Base-by-base conservation (phyloP, 2,797 vertebrate genomes). In the Pangasius macronema region DNA sequence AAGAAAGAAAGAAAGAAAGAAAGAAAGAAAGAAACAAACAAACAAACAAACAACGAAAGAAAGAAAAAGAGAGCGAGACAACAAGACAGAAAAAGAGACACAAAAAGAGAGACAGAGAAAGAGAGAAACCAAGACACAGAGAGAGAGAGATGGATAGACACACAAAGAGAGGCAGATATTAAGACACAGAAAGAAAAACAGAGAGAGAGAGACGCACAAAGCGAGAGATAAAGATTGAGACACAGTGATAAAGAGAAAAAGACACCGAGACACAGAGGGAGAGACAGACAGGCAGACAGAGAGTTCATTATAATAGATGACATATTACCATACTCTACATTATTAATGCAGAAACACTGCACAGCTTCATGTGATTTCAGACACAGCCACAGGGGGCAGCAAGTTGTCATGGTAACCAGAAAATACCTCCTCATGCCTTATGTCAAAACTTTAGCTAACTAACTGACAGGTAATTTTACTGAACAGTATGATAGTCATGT, bases 141-240 rank as follows among this genome's bases (percentile, higher is more conserved):
- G 0, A 20, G 22, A 3, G 39, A 8, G 20, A 2, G 20, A 36
- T 1, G 1, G 33, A 39, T 1, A 68, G 30, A 27, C 14, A n/a
- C 7, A 65, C 2, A 65, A 3, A 16, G n/a, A 33, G 10, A 33
- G 2, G 51, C 7, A 10, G 63, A 61, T 22, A 61, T 4, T 22
- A 27, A 5, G n/a, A 67, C 27, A 67, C 91, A 92, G 90, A 87
- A 59, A n/a, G 55, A 92, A 87, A 87, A 84, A 79, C 42, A 30
- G 73, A 81, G 13, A 75, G 51, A 53, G 59, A 68, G n/a, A 61
- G 0, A 87, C 22, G 9, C 7, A 27, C 0, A 24, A 7, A 87
- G 4, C 72, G 1, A 75, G 24, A 30, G n/a, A n/a, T 14, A 75
- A 5, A 49, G 13, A 75, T 8, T 5, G n/a, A 16, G n/a, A 16